Evolutionary conservation across 1,140 invertebrate genomes (phyloP).

Genomic region (Ylistrum balloti): DNA sequence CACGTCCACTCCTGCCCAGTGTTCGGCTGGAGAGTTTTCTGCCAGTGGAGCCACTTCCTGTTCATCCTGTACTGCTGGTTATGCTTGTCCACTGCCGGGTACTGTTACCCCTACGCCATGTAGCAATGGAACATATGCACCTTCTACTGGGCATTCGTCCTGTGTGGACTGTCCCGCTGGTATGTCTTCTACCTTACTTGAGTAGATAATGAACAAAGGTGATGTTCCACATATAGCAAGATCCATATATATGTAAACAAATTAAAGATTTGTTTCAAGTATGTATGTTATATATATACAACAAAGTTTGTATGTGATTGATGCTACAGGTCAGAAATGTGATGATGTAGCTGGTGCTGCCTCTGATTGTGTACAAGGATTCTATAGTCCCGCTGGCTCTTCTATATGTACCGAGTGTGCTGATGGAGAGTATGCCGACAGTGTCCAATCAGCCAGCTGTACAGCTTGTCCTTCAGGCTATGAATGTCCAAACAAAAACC

Average conservation of each 20-base stretch:
- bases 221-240: no score
- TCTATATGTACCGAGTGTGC: slow-evolving; percentile 65
- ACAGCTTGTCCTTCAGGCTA: slow-evolving; percentile 67
- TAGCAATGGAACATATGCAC: slow-evolving; percentile 66
- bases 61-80: slow-evolving; percentile 65
- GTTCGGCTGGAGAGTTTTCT: slow-evolving; percentile 65
- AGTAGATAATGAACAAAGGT: no score
- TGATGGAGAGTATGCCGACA: slow-evolving; percentile 64
- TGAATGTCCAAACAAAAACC: slow-evolving; percentile 65
- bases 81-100: slow-evolving; percentile 65
- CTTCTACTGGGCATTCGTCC: slow-evolving; percentile 17
- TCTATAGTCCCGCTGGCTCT: slow-evolving; percentile 66
- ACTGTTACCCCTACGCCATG: slow-evolving; percentile 60
- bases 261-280: no score
- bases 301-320: not conserved
- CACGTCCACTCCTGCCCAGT: slow-evolving; percentile 62
- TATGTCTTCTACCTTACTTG: slow-evolving; percentile 14
- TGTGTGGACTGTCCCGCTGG: slow-evolving; percentile 68
- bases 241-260: no score
- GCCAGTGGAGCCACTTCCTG: slow-evolving; percentile 63
- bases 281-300: no score
- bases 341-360: slow-evolving; percentile 53
- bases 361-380: slow-evolving; percentile 65
- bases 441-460: slow-evolving; percentile 62
- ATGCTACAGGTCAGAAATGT: slow-evolving; percentile 67